These are phyloP conservation scores for Cepaea nemoralis DNA, from an alignment of 1,140 invertebrate genomes.

Conservation along the genomic window DNA sequence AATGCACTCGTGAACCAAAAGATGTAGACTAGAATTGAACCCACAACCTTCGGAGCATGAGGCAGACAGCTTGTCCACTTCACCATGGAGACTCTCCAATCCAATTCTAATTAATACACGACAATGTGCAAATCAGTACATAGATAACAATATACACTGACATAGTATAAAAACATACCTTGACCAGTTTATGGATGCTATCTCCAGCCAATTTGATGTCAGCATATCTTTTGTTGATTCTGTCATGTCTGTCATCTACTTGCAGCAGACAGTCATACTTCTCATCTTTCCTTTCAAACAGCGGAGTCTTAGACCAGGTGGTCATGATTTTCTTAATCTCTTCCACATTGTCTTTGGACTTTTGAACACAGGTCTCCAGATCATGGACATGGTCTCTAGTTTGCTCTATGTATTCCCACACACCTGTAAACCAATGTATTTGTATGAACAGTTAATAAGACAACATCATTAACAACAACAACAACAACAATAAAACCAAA, in stretches of 20 bases:
- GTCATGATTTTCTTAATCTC: slow-evolving; percentile 83
- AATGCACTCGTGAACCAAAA: no score
- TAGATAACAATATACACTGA: no score
- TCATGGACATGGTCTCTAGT: slow-evolving; percentile 83
- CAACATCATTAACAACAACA: no score
- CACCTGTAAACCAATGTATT: slow-evolving; percentile 74
- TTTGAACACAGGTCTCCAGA: slow-evolving; percentile 84
- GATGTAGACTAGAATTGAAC: no score
- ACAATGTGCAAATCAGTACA: no score
- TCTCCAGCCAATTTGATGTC: slow-evolving; percentile 82
- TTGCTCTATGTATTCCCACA: slow-evolving; percentile 85
- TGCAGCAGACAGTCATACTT: slow-evolving; percentile 86
- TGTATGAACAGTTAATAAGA: no score
- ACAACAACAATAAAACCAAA: no score
- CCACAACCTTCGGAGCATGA: no score
- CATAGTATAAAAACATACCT: slow-evolving; percentile 60
- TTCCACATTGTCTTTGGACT: slow-evolving; percentile 87
- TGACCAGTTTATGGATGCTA: slow-evolving; percentile 81
- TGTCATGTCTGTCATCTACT: slow-evolving; percentile 85
- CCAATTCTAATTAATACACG: no score
- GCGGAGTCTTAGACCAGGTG: slow-evolving; percentile 83
- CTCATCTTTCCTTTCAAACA: slow-evolving; percentile 86
- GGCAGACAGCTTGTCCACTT: no score
- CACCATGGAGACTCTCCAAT: no score
- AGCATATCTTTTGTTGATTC: slow-evolving; percentile 80